These are phyloP conservation scores for Grammomys surdaster DNA, from an alignment of 2,113 vertebrate species.

Conservation along the genomic window DNA sequence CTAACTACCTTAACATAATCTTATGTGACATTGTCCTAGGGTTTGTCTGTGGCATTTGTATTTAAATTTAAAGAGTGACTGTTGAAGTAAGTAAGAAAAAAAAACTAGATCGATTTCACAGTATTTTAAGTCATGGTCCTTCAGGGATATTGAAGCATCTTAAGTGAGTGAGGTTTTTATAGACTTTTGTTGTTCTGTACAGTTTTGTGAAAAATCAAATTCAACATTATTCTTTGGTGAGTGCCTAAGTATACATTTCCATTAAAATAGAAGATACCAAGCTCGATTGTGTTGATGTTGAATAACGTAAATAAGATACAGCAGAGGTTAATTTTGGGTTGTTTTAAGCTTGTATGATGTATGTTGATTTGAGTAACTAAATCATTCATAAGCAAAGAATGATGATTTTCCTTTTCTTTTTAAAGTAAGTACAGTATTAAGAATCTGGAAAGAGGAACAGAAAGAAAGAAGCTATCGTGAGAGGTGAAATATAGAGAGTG, in stretches of 20 bases:
- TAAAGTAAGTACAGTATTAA: constrained; percentile 81
- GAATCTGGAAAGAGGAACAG: constrained; percentile 86
- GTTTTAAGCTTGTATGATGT: constrained; percentile 73
- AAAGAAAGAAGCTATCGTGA: constrained; percentile 84
- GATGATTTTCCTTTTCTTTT: constrained; percentile 79
- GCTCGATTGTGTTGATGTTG: constrained; percentile 70
- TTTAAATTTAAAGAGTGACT: constrained; percentile 54
- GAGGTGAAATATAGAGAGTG: constrained; percentile 74
- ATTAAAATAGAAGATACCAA: constrained; percentile 62
- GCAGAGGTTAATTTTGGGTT: constrained; percentile 69
- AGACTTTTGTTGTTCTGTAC: neutral
- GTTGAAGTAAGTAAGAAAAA: constrained; percentile 15
- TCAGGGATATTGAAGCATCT: constrained; percentile 59
- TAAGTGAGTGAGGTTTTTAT: constrained; percentile 49
- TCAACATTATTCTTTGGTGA: constrained; percentile 61
- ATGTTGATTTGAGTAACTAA: constrained; percentile 67
- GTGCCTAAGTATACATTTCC: constrained; percentile 51
- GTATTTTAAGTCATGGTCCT: constrained; percentile 53
- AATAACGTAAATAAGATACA: constrained; percentile 61
- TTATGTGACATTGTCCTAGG: constrained; percentile 43
- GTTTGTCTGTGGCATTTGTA: constrained; percentile 45
- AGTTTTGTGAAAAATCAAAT: constrained; percentile 62
- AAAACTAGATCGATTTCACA: constrained; percentile 41
- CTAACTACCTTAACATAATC: neutral
- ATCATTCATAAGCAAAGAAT: constrained; percentile 72